Evolutionary conservation across 1,140 invertebrate species (phyloP).

Genomic region (Bombyx mori): ASM3026992v2 NC_085111.1:12240501-12241000

Average conservation of each 20-base stretch:
- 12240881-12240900: conserved; percentile 45
- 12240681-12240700: not conserved
- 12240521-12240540: too few relatives aligned
- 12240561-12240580: too few relatives aligned
- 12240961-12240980: conserved; percentile 40
- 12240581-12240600: too few relatives aligned
- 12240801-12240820: conserved; percentile 58
- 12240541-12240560: too few relatives aligned
- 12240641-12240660: not conserved
- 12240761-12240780: conserved; percentile 53
- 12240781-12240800: conserved; percentile 40
- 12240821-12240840: conserved; percentile 58
- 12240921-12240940: conserved; percentile 53
- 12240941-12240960: conserved; percentile 49
- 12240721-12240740: conserved; percentile 59
- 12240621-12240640: not conserved
- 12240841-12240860: conserved; percentile 42
- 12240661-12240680: too few relatives aligned
- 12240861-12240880: conserved; percentile 41
- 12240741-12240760: conserved; percentile 60
- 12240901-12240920: conserved; percentile 59
- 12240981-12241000: conserved; percentile 56
- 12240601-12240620: too few relatives aligned
- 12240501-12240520: too few relatives aligned
- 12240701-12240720: conserved; percentile 18